phyloP scores from a whole-genome alignment of 2,888 invertebrate species.

The Parascotia fuliginaria region DNA sequence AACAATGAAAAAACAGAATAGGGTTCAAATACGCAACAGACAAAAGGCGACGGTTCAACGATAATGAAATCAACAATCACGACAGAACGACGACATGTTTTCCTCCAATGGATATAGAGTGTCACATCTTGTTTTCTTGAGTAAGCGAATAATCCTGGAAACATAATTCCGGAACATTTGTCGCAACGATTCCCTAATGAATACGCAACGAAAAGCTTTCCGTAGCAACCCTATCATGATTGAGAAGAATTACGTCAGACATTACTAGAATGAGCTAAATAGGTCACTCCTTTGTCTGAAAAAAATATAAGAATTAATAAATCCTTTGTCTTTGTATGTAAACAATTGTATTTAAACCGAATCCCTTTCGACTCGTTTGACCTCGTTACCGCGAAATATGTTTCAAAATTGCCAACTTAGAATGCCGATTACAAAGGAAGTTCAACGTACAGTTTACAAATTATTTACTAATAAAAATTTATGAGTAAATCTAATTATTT shows the following conservation, averaged over 20 bases:
- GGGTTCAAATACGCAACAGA: slow-evolving; percentile 24
- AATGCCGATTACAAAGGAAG: slow-evolving; percentile 36
- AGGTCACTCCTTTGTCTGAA: slow-evolving; percentile 51
- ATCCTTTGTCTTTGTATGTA: slow-evolving; percentile 47
- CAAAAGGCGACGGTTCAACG: slow-evolving; percentile 30
- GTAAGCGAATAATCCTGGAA: slow-evolving; percentile 64
- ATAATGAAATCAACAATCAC: slow-evolving; percentile 53
- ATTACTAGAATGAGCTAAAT: slow-evolving; percentile 52
- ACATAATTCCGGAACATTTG: slow-evolving; percentile 69
- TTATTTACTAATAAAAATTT: slow-evolving; percentile 44
- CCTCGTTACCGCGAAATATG: slow-evolving; percentile 38
- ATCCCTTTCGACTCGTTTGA: slow-evolving; percentile 37
- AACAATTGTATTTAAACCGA: slow-evolving; percentile 30
- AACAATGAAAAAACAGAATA: slow-evolving; percentile 8
- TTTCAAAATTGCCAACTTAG: slow-evolving; percentile 38
- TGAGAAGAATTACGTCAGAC: slow-evolving; percentile 71
- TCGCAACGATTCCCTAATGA: slow-evolving; percentile 70
- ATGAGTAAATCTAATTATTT: slow-evolving; percentile 22
- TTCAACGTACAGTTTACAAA: slow-evolving; percentile 35
- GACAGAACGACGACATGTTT: slow-evolving; percentile 44
- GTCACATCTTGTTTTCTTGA: slow-evolving; percentile 64
- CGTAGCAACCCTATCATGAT: slow-evolving; percentile 75
- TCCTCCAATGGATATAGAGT: slow-evolving; percentile 44
- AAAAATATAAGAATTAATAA: slow-evolving; percentile 61
- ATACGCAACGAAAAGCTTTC: slow-evolving; percentile 61